Percentiles rank a stretch among this genome's conserved stretches.
These are phyloP conservation scores for Mixornis gularis DNA, from an alignment of 2,113 vertebrate species.

Conservation along the genomic window DNA sequence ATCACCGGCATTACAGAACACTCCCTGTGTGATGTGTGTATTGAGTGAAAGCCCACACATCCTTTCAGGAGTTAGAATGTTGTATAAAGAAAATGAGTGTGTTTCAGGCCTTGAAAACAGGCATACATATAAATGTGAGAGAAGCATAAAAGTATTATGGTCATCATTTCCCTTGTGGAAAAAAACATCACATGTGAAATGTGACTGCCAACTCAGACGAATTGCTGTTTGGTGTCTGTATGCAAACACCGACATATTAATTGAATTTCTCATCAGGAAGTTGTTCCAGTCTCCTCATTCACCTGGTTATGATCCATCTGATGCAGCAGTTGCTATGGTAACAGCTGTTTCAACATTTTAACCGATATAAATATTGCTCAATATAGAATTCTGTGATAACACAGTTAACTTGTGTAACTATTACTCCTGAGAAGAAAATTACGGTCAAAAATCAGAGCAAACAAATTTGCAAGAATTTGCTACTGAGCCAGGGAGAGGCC, in stretches of 20 bases:
- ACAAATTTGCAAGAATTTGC: background rate
- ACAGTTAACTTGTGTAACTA: background rate
- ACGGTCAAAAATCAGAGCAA: background rate
- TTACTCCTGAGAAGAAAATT: slow-evolving; percentile 18
- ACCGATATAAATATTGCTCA: background rate
- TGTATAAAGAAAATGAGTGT: background rate
- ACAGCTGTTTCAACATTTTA: slow-evolving; percentile 22
- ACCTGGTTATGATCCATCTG: background rate
- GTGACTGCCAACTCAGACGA: background rate
- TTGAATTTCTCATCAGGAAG: slow-evolving; percentile 29
- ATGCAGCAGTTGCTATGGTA: slow-evolving; percentile 20
- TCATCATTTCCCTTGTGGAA: background rate
- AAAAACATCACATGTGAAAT: background rate
- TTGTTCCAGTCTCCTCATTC: slow-evolving; percentile 15
- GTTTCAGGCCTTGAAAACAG: background rate
- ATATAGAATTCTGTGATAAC: background rate
- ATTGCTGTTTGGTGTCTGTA: background rate
- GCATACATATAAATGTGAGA: background rate
- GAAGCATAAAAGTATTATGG: background rate
- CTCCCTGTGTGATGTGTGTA: background rate
- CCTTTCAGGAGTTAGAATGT: background rate
- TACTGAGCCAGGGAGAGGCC: background rate
- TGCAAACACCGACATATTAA: background rate
- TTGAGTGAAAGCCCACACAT: background rate
- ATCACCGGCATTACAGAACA: background rate